Percentiles rank a stretch among this genome's conserved stretches.
Conservation (phyloP, 2,888 invertebrate species). For the Cheilosia scutellata region DNA sequence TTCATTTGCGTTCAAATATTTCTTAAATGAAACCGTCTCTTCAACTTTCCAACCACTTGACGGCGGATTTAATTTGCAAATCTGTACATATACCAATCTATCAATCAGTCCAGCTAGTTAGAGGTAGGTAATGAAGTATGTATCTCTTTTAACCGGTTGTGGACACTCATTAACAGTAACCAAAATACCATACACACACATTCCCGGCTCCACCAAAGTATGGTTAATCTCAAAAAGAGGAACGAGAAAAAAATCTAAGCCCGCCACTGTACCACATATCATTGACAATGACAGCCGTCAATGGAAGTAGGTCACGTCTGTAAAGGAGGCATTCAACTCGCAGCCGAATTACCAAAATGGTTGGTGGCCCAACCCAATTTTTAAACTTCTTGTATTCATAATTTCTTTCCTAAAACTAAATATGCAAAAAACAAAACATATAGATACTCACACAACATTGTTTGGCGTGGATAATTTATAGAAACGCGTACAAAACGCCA, state of each 20-base stretch:
- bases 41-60: background rate
- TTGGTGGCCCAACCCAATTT: background rate
- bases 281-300: background rate
- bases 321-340: slow-evolving; percentile 60
- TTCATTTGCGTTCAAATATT: no score
- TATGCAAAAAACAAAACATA: slow-evolving; percentile 11
- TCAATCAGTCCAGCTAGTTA: slow-evolving; percentile 1
- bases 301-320: slow-evolving; percentile 61
- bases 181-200: slow-evolving; percentile 14
- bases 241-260: slow-evolving; percentile 35
- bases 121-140: background rate
- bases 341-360: background rate
- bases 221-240: slow-evolving; percentile 2
- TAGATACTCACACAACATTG: slow-evolving; percentile 93
- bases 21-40: background rate
- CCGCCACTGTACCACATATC: slow-evolving; percentile 20
- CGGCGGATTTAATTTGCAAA: background rate
- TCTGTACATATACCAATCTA: background rate
- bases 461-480: slow-evolving; percentile 93
- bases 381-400: background rate
- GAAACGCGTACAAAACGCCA: slow-evolving; percentile 91
- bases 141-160: slow-evolving; percentile 2
- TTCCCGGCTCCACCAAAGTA: slow-evolving; percentile 1
- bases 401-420: background rate
- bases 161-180: slow-evolving; percentile 5